phyloP scores from a whole-genome alignment of 2,113 vertebrate genomes.

The Thoracochromis brauschi region DNA sequence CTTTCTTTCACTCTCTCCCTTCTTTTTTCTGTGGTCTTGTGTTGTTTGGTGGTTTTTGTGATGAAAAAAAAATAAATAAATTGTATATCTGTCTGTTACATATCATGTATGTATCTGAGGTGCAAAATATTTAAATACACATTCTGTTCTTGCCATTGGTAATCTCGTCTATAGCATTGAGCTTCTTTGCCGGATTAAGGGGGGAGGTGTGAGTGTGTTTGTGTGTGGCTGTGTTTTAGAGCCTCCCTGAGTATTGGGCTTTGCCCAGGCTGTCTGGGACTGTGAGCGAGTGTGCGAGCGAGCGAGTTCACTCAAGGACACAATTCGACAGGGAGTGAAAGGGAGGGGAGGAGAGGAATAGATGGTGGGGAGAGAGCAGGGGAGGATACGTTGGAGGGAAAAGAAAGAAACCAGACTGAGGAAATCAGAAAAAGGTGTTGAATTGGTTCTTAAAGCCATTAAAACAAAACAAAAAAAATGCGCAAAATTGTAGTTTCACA shows the following conservation, averaged over 20 bases:
- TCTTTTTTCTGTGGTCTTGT: conserved; percentile 79
- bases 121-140: conserved; percentile 85
- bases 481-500: conserved; percentile 10
- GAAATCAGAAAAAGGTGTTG: conserved; percentile 46
- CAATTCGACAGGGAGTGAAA: conserved; percentile 54
- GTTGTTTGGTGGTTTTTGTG: conserved; percentile 81
- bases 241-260: conserved; percentile 29
- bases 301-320: conserved; percentile 65
- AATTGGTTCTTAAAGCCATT: conserved; percentile 18
- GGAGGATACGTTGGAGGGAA: conserved; percentile 27
- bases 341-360: conserved; percentile 51
- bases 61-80: conserved; percentile 56
- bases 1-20: conserved; percentile 71
- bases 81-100: conserved; percentile 83
- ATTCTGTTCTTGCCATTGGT: conserved; percentile 81
- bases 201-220: neutral
- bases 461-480: conserved; percentile 16
- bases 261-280: conserved; percentile 48
- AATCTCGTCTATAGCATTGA: conserved; percentile 55
- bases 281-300: conserved; percentile 6
- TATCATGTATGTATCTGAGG: conserved; percentile 80
- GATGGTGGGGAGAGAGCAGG: conserved; percentile 29
- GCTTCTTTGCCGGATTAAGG: conserved; percentile 42
- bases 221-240: conserved; percentile 24
- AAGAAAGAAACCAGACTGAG: conserved; percentile 50